Conservation (phyloP, 2,888 invertebrate genomes). For the Ecdyonurus torrentis region DNA sequence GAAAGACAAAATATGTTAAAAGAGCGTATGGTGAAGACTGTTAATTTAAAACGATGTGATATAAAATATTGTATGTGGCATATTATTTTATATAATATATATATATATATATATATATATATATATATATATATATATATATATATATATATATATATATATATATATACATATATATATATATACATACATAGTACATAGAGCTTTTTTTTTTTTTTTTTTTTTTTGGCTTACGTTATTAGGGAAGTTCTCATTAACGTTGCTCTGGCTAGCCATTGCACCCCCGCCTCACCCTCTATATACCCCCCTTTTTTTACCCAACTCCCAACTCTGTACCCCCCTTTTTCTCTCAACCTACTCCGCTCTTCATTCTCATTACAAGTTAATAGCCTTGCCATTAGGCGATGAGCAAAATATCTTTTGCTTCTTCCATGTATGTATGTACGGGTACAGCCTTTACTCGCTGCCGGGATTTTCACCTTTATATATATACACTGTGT, state of each 20-base stretch:
- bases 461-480: neutral
- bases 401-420: neutral
- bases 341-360: neutral
- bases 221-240: neutral
- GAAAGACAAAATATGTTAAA: no score
- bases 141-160: no score
- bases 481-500: neutral
- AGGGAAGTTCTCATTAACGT: neutral
- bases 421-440: neutral
- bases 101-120: no score
- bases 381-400: neutral
- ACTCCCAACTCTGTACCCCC: neutral
- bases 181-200: neutral
- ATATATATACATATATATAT: no score
- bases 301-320: no score
- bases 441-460: neutral
- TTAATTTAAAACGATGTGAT: neutral
- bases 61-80: neutral
- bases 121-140: no score
- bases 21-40: neutral
- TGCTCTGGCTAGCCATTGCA: neutral
- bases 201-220: neutral
- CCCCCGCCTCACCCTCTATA: neutral
- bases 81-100: no score
- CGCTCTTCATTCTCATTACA: neutral